A percentile compares a stretch with the other conserved stretches of the same genome.
Conservation (phyloP, 2,797 vertebrate genomes). For the Sternotherus odoratus region DNA sequence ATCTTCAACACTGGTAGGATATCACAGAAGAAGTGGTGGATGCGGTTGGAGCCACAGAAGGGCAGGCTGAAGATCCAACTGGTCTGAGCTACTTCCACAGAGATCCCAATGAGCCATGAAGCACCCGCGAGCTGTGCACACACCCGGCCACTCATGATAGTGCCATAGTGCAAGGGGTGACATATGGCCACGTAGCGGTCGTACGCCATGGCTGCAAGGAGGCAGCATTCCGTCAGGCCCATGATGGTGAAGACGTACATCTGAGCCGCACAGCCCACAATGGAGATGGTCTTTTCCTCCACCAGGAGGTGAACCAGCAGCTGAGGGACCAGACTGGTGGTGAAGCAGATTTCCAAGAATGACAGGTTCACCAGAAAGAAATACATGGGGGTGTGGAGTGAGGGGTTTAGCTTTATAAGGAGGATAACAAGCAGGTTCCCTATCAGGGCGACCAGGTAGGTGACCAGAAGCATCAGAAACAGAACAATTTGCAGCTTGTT, state of each 20-base stretch:
- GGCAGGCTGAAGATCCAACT: constrained; percentile 45
- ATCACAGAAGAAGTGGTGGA: constrained; percentile 73
- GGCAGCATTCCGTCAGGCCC: too few species aligned
- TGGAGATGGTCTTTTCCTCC: too few species aligned
- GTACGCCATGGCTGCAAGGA: too few species aligned
- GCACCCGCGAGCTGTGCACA: constrained; percentile 44
- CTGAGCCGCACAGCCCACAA: too few species aligned
- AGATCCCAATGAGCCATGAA: constrained; percentile 44
- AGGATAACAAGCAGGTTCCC: constrained; percentile 14
- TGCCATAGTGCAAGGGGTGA: constrained; percentile 49
- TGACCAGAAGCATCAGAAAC: too few species aligned
- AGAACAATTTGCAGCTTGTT: too few species aligned
- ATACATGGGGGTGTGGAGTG: constrained; percentile 1
- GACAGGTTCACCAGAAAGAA: constrained; percentile 11
- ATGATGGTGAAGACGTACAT: too few species aligned
- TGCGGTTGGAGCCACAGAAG: constrained; percentile 60
- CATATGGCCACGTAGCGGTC: constrained; percentile 46
- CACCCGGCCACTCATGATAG: constrained; percentile 31
- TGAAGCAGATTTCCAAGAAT: too few species aligned
- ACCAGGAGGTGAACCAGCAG: too few species aligned
- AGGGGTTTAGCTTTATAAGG: background rate
- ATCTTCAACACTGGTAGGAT: constrained; percentile 57
- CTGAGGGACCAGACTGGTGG: too few species aligned
- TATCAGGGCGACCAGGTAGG: too few species aligned
- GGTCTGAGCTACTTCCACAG: constrained; percentile 35